Evolutionary conservation across 2,113 vertebrate genomes (phyloP), one percentile per base, ranked within the genome.

Genomic region (Aptenodytes patagonicus): DNA sequence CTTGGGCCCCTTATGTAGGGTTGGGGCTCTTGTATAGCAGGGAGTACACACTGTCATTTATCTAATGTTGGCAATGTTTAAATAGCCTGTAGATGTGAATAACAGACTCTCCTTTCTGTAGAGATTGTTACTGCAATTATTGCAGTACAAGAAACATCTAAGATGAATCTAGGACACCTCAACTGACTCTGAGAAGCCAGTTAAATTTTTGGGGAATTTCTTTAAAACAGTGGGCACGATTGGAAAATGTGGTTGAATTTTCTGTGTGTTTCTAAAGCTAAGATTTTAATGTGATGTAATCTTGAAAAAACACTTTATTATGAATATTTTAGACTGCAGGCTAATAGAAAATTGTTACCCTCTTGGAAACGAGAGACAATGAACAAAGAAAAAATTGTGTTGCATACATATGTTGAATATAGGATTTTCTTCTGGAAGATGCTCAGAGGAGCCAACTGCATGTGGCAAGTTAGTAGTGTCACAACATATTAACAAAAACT

Each of bases 11-110:
- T 83, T 17, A 4, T 0, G 0, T 14, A 10, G 36, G 36, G 16
- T 2, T 79, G 47, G n/a, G 78, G 81, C 40, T 82, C 25, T 2
- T 36, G 78, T 10, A 40, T 18, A 70, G 71, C 62, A 86, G 51
- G 0, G 0, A 86, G 68, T 18, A 32, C 44, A 1, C 1, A 2
- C 16, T 65, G 61, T 49, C 58, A n/a, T 73, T 73, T 80, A 24
- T 83, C 58, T 93, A 3, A 38, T 7, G 17, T 29, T 70, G 58
- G 36, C 78, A 71, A 68, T 70, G 84, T 70, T 93, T 75, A 88
- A 90, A 65, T 49, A 76, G 57, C 32, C 87, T 73, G 36, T 58
- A 88, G 83, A 58, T 69, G 61, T 90, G 70, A 91, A 51, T 88
- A 93, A 91, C 18, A 1, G 52, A n/a, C 11, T 76, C 25, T 49